Evolutionary conservation across 92 coral and sea anemone genomes (phyloP).

Genomic region (Porites rus): DNA sequence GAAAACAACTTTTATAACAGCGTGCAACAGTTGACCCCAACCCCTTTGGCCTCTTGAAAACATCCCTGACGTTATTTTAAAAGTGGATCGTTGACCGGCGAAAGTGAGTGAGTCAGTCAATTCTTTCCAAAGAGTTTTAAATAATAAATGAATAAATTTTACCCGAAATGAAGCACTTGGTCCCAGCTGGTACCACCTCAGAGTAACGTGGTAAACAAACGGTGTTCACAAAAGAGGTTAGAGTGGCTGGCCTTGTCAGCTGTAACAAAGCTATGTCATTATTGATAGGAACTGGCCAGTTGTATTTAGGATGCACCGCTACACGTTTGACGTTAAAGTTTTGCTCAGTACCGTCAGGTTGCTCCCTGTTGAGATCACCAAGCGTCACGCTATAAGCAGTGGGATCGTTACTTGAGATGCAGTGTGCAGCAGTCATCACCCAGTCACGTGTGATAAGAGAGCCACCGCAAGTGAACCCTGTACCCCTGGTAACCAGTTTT

Average conservation of each 20-base stretch:
- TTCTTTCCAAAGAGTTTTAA: no score
- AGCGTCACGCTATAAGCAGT: conserved; percentile 62
- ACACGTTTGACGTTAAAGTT: conserved; percentile 62
- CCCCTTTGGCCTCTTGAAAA: no score
- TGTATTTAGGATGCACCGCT: conserved; percentile 58
- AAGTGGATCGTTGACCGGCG: no score
- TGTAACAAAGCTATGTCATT: conserved; percentile 77
- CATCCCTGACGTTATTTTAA: no score
- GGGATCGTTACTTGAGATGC: conserved; percentile 55
- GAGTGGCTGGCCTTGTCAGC: conserved; percentile 52
- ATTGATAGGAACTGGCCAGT: conserved; percentile 67
- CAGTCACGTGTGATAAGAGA: conserved; percentile 76
- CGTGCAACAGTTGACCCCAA: no score
- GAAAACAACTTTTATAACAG: no score
- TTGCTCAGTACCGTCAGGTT: conserved; percentile 70
- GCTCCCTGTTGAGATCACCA: conserved; percentile 73
- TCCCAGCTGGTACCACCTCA: conserved; percentile 59
- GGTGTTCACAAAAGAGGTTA: conserved; percentile 66
- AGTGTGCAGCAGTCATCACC: conserved; percentile 93
- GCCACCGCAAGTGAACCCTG: conserved; percentile 81
- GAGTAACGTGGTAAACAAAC: conserved; percentile 74
- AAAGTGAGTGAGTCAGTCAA: not conserved
- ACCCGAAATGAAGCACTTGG: conserved; percentile 82
- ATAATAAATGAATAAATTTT: no score
- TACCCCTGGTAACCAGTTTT: conserved; percentile 51